Evolutionary conservation across 2,888 invertebrate genomes (phyloP).

Genomic region (Cabera pusaria): DNA sequence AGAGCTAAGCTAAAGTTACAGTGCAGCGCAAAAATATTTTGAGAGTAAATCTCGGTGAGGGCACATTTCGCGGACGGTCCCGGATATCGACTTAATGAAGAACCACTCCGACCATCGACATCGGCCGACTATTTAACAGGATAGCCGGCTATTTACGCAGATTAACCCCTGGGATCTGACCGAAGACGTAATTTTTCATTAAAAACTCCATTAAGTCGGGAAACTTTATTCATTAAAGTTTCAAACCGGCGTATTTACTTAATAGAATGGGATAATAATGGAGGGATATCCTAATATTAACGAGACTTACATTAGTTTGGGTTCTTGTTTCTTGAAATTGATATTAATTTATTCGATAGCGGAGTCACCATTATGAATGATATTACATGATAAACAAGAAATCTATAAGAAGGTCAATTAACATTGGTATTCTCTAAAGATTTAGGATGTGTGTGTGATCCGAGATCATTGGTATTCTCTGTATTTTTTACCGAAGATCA

Average conservation of each 20-base stretch:
- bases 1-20: slow-evolving; percentile 5
- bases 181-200: slow-evolving; percentile 54
- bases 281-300: slow-evolving; percentile 23
- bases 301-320: slow-evolving; percentile 5
- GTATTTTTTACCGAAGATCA: too few species aligned
- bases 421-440: too few species aligned
- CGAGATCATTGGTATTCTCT: too few species aligned
- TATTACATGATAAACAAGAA: too few species aligned
- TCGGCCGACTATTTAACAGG: slow-evolving; percentile 51
- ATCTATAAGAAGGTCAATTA: too few species aligned
- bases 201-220: slow-evolving; percentile 42
- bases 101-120: slow-evolving; percentile 49
- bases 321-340: too few species aligned
- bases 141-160: slow-evolving; percentile 53
- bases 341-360: too few species aligned
- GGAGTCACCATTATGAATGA: too few species aligned
- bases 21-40: slow-evolving; percentile 17
- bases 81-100: slow-evolving; percentile 63
- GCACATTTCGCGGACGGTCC: slow-evolving; percentile 35
- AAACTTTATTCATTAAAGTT: slow-evolving; percentile 41
- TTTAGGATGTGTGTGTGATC: too few species aligned
- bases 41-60: slow-evolving; percentile 43
- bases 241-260: slow-evolving; percentile 29
- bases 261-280: slow-evolving; percentile 29
- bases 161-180: slow-evolving; percentile 50